These are phyloP conservation scores for Coenonympha glycerion DNA, from an alignment of 2,888 invertebrate species.

Conservation along the genomic window DNA sequence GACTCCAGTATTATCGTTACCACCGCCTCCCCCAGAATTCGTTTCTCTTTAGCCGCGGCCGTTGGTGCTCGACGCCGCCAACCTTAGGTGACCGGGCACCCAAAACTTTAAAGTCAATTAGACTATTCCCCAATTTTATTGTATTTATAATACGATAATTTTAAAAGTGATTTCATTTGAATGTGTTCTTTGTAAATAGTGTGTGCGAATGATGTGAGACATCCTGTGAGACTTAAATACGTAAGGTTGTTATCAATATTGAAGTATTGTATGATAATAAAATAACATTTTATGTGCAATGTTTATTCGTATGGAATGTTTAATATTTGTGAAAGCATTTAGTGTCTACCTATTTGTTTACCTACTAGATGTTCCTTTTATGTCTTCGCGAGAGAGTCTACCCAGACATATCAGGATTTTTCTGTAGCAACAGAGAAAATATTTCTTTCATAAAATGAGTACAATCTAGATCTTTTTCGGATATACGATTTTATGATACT, in stretches of 20 bases:
- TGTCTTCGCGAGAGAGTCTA: constrained; percentile 65
- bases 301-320: constrained; percentile 57
- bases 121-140: constrained; percentile 66
- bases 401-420: too few species aligned
- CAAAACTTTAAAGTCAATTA: constrained; percentile 60
- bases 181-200: constrained; percentile 63
- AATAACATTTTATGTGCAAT: constrained; percentile 53
- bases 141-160: constrained; percentile 48
- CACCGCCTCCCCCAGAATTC: constrained; percentile 76
- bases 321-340: constrained; percentile 40
- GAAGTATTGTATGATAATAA: constrained; percentile 41
- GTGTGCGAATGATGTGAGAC: constrained; percentile 65
- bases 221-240: constrained; percentile 65
- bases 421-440: too few species aligned
- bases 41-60: constrained; percentile 72
- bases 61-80: constrained; percentile 66
- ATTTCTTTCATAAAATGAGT: too few species aligned
- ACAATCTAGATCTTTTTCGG: too few species aligned
- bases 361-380: constrained; percentile 56
- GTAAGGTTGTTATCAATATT: constrained; percentile 72
- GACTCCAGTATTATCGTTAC: constrained; percentile 65
- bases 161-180: constrained; percentile 54
- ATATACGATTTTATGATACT: too few species aligned
- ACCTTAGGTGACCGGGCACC: constrained; percentile 72
- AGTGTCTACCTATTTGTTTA: constrained; percentile 51